Evolutionary conservation across 2,888 invertebrate genomes (phyloP).

Genomic region (Drosophila kokeensis): DNA sequence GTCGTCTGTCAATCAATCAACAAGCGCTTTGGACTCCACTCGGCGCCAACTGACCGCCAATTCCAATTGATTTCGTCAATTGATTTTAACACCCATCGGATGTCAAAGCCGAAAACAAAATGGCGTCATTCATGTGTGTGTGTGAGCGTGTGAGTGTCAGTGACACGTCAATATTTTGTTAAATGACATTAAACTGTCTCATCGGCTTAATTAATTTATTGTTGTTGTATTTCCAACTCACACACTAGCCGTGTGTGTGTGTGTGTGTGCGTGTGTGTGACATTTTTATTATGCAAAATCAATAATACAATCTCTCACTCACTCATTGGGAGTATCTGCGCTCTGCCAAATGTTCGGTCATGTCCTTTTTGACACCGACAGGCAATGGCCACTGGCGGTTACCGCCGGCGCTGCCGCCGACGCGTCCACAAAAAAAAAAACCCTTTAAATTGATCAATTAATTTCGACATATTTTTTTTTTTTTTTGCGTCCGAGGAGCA

Average conservation of each 20-base stretch:
- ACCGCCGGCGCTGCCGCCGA: constrained; percentile 5
- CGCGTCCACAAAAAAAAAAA: constrained; percentile 41
- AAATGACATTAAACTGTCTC: constrained; percentile 85
- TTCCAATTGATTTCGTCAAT: constrained; percentile 84
- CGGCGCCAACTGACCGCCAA: constrained; percentile 72
- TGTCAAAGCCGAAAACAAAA: constrained; percentile 73
- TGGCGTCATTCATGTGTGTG: constrained; percentile 55
- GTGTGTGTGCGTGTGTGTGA: constrained; percentile 67
- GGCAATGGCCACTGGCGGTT: constrained; percentile 55
- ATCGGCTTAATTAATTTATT: constrained; percentile 85
- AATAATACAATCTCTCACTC: constrained; percentile 79
- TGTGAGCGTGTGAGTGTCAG: constrained; percentile 53
- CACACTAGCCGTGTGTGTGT: constrained; percentile 50
- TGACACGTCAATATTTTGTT: constrained; percentile 84
- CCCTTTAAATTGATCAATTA: constrained; percentile 79
- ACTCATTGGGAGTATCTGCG: constrained; percentile 48
- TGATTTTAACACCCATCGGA: constrained; percentile 83
- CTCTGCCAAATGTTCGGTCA: constrained; percentile 74
- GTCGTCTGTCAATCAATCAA: constrained; percentile 83
- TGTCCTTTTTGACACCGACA: constrained; percentile 82
- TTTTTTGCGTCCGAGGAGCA: constrained; percentile 30
- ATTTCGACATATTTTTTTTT: constrained; percentile 65
- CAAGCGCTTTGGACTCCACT: constrained; percentile 43
- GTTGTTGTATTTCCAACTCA: constrained; percentile 79
- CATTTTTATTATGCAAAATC: constrained; percentile 83